phyloP scores from a whole-genome alignment of 2,797 vertebrate genomes.

The Myiotriccus ornatus region DNA sequence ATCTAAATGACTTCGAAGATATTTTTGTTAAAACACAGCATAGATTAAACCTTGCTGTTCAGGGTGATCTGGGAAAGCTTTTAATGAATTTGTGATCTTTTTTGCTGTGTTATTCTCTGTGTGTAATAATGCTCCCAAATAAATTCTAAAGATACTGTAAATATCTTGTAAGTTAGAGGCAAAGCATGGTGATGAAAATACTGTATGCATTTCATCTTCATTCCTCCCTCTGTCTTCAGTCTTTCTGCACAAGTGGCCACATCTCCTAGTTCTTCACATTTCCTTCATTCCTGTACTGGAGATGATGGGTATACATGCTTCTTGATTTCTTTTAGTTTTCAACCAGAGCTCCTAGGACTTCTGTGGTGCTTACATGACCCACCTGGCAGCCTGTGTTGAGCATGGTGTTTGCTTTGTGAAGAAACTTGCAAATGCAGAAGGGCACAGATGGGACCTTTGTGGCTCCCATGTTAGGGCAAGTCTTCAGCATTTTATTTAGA shows the following conservation, averaged over 20 bases:
- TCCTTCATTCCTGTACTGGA: neutral
- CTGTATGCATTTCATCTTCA: neutral
- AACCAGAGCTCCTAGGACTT: neutral
- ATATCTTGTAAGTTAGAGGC: neutral
- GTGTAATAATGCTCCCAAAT: neutral
- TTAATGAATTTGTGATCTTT: neutral
- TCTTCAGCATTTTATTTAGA: neutral
- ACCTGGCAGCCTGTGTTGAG: accelerated
- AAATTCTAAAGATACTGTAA: neutral
- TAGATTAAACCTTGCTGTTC: neutral
- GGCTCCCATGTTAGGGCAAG: neutral
- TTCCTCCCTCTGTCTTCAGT: neutral
- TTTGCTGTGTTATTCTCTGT: neutral
- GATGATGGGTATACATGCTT: neutral
- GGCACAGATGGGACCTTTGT: neutral
- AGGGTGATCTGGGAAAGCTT: neutral
- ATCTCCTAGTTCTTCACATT: neutral
- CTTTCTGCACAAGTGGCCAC: neutral
- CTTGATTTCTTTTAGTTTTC: neutral
- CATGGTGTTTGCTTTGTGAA: neutral
- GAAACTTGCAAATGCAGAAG: neutral
- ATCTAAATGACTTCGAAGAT: neutral
- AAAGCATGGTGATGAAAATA: neutral
- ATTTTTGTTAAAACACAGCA: neutral
- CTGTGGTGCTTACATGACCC: neutral